Percentiles rank a stretch among this genome's conserved stretches.
Evolutionary conservation across 2,797 vertebrate species (phyloP).

Genomic region (Poecile montanus): DNA sequence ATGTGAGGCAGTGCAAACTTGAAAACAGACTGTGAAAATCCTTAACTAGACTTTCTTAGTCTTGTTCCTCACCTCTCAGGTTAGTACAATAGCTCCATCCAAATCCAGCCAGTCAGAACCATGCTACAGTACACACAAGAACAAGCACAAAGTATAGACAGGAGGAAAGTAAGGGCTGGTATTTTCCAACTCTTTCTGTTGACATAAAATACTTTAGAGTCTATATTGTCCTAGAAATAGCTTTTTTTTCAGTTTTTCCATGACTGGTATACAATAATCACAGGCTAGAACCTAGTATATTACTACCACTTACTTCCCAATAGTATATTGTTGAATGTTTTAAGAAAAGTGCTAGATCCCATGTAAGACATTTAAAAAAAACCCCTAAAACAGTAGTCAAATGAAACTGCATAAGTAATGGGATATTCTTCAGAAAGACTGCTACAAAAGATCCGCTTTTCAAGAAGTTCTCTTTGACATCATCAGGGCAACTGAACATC

Average conservation of each 20-base stretch:
- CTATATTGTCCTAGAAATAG: not conserved
- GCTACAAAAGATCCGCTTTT: not conserved
- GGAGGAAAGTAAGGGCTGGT: not conserved
- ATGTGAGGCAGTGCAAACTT: constrained; percentile 7
- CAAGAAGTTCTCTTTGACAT: not conserved
- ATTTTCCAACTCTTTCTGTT: constrained; percentile 28
- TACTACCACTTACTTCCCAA: constrained; percentile 11
- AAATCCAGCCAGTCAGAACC: constrained; percentile 30
- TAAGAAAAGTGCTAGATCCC: not conserved
- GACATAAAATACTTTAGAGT: not conserved
- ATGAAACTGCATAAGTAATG: not conserved
- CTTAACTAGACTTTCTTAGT: not conserved
- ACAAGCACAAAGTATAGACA: not conserved
- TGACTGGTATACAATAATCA: not conserved
- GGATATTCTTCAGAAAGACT: constrained; percentile 17
- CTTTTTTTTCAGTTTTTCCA: not conserved
- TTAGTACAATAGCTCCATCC: constrained; percentile 15
- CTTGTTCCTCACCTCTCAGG: not conserved
- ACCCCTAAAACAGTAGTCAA: not conserved
- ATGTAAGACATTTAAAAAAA: not conserved
- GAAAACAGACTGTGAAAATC: not conserved
- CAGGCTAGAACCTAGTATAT: constrained; percentile 5
- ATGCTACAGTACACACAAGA: not conserved
- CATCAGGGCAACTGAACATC: not conserved
- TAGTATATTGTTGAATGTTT: constrained; percentile 13